These are phyloP conservation scores for Ptycholaimellus sp. DNA, from an alignment of 2,888 invertebrate species.

Conservation along the genomic window DNA sequence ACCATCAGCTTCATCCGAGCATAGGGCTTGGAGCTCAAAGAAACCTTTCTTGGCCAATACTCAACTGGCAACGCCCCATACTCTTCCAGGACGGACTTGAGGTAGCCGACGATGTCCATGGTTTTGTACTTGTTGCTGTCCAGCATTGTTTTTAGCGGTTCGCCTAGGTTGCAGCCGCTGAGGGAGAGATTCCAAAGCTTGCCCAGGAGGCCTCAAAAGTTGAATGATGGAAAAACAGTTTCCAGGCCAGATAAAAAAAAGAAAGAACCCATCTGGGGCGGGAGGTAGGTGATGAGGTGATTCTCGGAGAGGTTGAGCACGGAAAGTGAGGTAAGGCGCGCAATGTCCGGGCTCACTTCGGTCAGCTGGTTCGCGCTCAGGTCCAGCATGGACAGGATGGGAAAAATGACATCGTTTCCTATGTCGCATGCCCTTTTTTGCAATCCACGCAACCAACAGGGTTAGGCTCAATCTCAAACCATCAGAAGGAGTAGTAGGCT, in stretches of 20 bases:
- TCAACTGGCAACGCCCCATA: slow-evolving; percentile 15
- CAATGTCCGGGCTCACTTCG: slow-evolving; percentile 52
- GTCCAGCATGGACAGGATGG: slow-evolving; percentile 76
- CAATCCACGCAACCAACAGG: no score
- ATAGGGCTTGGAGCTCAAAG: slow-evolving; percentile 52
- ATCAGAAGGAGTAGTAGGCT: no score
- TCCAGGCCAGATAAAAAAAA: no score
- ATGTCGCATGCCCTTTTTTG: no score
- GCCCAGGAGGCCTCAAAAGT: no score
- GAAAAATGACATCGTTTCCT: no score
- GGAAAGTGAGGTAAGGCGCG: slow-evolving; percentile 61
- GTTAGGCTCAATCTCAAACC: no score
- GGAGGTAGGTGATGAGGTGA: slow-evolving; percentile 35
- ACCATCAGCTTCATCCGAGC: slow-evolving; percentile 61
- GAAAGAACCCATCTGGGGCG: slow-evolving; percentile 86
- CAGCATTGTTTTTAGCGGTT: slow-evolving; percentile 68
- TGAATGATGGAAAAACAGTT: no score
- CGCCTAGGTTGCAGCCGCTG: slow-evolving; percentile 58
- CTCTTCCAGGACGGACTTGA: slow-evolving; percentile 44
- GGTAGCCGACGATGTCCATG: slow-evolving; percentile 67
- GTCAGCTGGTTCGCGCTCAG: slow-evolving; percentile 60
- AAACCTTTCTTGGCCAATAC: neutral
- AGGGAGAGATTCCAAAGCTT: slow-evolving; percentile 90
- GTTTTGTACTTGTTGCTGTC: slow-evolving; percentile 73
- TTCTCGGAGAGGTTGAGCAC: slow-evolving; percentile 76